phyloP scores from a whole-genome alignment of 2,888 invertebrate species.

The Drosophila nigricruria region DNA sequence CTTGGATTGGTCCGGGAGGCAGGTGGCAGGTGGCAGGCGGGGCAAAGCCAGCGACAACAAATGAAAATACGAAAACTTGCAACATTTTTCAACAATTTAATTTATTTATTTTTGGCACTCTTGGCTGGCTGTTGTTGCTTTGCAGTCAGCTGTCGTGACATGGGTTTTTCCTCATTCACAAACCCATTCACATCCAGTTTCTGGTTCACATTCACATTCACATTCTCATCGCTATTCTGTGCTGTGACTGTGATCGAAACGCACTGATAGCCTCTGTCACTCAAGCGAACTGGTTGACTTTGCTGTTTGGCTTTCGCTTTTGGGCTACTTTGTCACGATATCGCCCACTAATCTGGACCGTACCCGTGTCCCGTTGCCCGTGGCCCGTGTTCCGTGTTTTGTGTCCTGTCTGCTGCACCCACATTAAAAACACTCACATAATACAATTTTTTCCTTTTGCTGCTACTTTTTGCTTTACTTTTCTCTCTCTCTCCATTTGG shows the following conservation, averaged over 20 bases:
- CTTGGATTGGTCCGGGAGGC: conserved; percentile 13
- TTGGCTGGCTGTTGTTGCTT: conserved; percentile 45
- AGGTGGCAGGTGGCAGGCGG: conserved; percentile 29
- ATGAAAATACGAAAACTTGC: conserved; percentile 48
- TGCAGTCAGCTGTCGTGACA: conserved; percentile 72
- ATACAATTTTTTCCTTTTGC: conserved; percentile 13
- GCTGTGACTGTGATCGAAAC: conserved; percentile 65
- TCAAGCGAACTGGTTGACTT: conserved; percentile 57
- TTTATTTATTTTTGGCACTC: conserved; percentile 77
- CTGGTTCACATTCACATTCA: background rate
- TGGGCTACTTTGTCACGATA: conserved; percentile 39
- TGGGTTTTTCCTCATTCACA: conserved; percentile 52
- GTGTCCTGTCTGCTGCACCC: conserved; percentile 9
- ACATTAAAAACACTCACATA: conserved; percentile 24
- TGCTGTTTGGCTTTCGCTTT: conserved; percentile 17
- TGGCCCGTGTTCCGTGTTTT: background rate
- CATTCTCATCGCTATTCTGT: conserved; percentile 16
- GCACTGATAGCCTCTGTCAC: conserved; percentile 76
- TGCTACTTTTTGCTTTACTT: background rate
- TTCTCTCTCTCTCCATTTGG: background rate
- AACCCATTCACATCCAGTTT: conserved; percentile 1
- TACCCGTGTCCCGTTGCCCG: conserved; percentile 1
- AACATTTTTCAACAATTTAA: conserved; percentile 76
- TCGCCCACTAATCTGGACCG: conserved; percentile 49
- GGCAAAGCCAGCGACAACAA: conserved; percentile 9